phyloP scores from a whole-genome alignment of 2,888 invertebrate genomes.

The Helicoverpa assulta region DNA sequence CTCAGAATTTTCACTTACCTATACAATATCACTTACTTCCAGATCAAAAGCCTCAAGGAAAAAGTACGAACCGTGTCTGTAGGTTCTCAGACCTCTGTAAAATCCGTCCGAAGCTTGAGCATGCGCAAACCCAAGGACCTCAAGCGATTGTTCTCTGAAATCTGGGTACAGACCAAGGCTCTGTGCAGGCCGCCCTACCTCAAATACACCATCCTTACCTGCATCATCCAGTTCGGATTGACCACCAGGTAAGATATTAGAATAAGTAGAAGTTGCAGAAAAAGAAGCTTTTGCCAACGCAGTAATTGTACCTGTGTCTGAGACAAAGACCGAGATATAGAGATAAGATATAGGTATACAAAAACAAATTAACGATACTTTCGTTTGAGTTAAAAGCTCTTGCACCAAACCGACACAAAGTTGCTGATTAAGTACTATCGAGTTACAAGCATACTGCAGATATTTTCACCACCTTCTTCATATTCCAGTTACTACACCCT shows the following conservation, averaged over 20 bases:
- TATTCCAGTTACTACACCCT: constrained; percentile 96
- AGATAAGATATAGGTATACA: too few species aligned
- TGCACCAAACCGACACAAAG: not conserved
- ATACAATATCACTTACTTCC: constrained; percentile 23
- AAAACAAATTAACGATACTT: too few species aligned
- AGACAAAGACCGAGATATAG: too few species aligned
- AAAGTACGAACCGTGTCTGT: constrained; percentile 92
- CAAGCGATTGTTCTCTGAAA: constrained; percentile 92
- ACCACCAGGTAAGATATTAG: constrained; percentile 91
- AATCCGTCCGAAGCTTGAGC: constrained; percentile 92
- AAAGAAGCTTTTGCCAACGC: too few species aligned
- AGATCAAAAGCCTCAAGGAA: constrained; percentile 93
- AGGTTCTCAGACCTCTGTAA: constrained; percentile 91
- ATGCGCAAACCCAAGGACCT: constrained; percentile 93
- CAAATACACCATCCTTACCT: constrained; percentile 93
- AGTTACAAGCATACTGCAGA: not conserved
- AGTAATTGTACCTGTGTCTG: too few species aligned
- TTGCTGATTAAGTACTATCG: not conserved
- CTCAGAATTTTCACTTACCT: too few species aligned
- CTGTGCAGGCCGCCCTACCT: constrained; percentile 94
- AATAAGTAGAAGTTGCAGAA: too few species aligned
- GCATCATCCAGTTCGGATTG: constrained; percentile 95
- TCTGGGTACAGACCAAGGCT: constrained; percentile 94
- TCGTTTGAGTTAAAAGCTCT: too few species aligned
- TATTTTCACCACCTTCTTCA: not conserved